Conservation (phyloP, 2,888 invertebrate species). For the Erpobdella octoculata region DNA sequence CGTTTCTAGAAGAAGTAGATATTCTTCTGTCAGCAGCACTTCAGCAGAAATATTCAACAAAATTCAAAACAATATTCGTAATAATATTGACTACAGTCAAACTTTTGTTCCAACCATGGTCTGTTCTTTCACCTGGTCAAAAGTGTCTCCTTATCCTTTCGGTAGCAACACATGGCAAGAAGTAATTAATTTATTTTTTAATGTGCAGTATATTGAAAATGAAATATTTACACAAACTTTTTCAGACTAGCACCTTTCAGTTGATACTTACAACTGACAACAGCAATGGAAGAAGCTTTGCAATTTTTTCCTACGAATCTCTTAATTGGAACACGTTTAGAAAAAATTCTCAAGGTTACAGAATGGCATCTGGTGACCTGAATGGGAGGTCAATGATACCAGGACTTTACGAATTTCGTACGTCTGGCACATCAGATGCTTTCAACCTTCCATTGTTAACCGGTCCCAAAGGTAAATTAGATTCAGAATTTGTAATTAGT, state of each 20-base stretch:
- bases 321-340: slow-evolving; percentile 18
- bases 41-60: slow-evolving; percentile 12
- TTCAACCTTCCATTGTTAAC: slow-evolving; percentile 10
- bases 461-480: slow-evolving; percentile 24
- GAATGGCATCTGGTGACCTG: not conserved
- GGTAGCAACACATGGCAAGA: not conserved
- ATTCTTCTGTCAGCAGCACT: not conserved
- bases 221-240: not conserved
- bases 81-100: slow-evolving; percentile 15
- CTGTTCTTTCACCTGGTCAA: slow-evolving; percentile 24
- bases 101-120: slow-evolving; percentile 21
- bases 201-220: not conserved
- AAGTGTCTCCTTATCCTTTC: slow-evolving; percentile 27
- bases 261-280: slow-evolving; percentile 17
- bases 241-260: slow-evolving; percentile 23
- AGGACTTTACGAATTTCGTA: slow-evolving; percentile 10
- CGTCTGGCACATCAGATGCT: slow-evolving; percentile 13
- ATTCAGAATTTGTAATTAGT: too few species aligned
- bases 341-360: slow-evolving; percentile 25
- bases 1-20: not conserved
- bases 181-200: not conserved
- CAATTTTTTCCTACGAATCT: slow-evolving; percentile 16
- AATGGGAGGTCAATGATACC: too few species aligned
- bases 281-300: slow-evolving; percentile 19
- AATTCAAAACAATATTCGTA: not conserved